Percentiles rank a stretch among this genome's conserved stretches.
Evolutionary conservation across 1,140 invertebrate species (phyloP).

Genomic region (Drosophila teissieri): DNA sequence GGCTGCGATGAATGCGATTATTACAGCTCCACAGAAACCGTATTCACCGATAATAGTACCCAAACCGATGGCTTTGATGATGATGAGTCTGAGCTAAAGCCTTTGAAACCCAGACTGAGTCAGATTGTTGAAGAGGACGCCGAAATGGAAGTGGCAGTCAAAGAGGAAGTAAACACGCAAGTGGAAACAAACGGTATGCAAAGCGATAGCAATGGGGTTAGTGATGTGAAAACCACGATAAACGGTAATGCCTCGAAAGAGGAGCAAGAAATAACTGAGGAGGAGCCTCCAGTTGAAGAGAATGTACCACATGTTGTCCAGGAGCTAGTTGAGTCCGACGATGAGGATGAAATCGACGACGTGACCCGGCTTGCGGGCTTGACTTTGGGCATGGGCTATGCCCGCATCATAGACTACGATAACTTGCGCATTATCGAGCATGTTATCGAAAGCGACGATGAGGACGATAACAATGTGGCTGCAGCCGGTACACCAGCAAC

Average conservation of each 20-base stretch:
- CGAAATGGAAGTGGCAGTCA: slow-evolving; percentile 24
- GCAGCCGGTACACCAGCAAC: background rate
- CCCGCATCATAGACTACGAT: slow-evolving; percentile 78
- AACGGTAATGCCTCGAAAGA: slow-evolving; percentile 3
- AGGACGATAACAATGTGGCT: slow-evolving; percentile 15
- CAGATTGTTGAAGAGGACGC: slow-evolving; percentile 58
- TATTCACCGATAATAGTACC: slow-evolving; percentile 72
- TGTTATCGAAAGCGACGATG: slow-evolving; percentile 77
- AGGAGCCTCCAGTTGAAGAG: background rate
- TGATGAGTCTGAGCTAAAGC: slow-evolving; percentile 26
- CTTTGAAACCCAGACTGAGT: slow-evolving; percentile 34
- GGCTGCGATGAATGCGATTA: slow-evolving; percentile 66
- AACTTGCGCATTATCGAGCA: slow-evolving; percentile 80
- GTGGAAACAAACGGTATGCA: slow-evolving; percentile 37
- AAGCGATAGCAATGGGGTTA: slow-evolving; percentile 37
- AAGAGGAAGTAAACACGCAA: slow-evolving; percentile 12
- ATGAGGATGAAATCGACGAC: slow-evolving; percentile 37
- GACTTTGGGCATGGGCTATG: slow-evolving; percentile 65
- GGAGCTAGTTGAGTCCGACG: slow-evolving; percentile 8
- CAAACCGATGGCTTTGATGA: slow-evolving; percentile 60
- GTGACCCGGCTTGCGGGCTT: slow-evolving; percentile 50
- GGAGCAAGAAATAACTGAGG: background rate
- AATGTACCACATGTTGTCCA: background rate
- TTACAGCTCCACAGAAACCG: slow-evolving; percentile 40
- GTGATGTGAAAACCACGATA: slow-evolving; percentile 9